A percentile compares a stretch with the other conserved stretches of the same genome.
Conservation (phyloP, 2,113 vertebrate species). For the Megaleporinus macrocephalus region DNA sequence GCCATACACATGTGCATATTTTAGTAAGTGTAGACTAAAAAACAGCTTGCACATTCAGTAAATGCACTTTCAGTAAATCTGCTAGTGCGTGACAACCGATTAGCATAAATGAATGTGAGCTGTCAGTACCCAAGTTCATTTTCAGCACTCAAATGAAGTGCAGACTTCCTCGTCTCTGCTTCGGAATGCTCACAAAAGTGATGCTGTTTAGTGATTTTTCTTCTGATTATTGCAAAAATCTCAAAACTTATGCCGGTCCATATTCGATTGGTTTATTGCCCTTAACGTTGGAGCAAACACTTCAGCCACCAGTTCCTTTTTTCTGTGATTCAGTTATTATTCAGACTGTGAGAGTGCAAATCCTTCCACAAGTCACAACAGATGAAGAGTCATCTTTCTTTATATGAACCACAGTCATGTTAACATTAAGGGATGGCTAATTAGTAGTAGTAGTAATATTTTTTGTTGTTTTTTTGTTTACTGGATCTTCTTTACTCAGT, state of each 20-base stretch:
- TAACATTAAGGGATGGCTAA: neutral
- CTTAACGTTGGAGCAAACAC: constrained; percentile 51
- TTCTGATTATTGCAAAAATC: constrained; percentile 38
- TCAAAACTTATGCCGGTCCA: constrained; percentile 35
- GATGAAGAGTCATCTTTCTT: constrained; percentile 1
- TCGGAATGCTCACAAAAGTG: constrained; percentile 30
- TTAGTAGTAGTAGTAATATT: neutral
- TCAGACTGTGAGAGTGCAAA: constrained; percentile 12
- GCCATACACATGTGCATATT: neutral
- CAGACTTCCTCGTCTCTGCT: constrained; percentile 40
- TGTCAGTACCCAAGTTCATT: neutral
- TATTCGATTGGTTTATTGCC: constrained; percentile 55
- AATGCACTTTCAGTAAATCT: constrained; percentile 13
- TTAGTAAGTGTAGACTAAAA: neutral
- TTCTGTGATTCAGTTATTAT: constrained; percentile 54
- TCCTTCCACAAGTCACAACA: neutral
- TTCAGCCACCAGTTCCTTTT: neutral
- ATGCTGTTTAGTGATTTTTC: neutral
- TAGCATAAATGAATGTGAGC: neutral
- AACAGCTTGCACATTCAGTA: neutral
- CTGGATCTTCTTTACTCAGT: neutral
- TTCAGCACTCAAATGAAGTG: constrained; percentile 9
- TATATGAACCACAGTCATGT: neutral
- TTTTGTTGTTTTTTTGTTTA: neutral
- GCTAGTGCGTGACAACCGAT: neutral